Evolutionary conservation across 2,113 vertebrate species (phyloP).

Genomic region (Cervus canadensis): DNA sequence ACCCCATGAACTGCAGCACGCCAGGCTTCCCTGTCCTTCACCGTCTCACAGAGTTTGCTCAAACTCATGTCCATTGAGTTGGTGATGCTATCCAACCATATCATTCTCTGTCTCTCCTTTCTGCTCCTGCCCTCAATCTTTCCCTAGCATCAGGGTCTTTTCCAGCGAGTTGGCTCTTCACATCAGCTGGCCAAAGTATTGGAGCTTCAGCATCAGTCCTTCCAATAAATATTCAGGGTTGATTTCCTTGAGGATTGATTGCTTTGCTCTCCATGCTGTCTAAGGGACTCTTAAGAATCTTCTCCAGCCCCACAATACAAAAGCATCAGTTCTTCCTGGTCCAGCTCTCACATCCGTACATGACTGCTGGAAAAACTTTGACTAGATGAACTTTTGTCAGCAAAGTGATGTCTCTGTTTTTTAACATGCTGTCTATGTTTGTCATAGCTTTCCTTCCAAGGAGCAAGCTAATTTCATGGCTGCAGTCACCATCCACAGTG

Average conservation of each 20-base stretch:
- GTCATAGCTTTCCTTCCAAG: background rate
- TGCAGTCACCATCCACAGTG: background rate
- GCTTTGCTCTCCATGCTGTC: background rate
- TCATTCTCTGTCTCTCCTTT: background rate
- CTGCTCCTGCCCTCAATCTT: background rate
- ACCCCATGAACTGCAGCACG: background rate
- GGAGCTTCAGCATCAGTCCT: background rate
- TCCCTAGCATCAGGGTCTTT: background rate
- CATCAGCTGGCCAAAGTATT: background rate
- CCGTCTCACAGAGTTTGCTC: background rate
- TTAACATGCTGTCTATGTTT: background rate
- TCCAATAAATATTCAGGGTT: background rate
- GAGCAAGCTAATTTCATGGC: background rate
- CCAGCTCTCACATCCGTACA: background rate
- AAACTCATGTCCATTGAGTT: background rate
- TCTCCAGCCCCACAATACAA: background rate
- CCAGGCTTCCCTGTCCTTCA: background rate
- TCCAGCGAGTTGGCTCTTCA: background rate
- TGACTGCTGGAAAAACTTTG: background rate
- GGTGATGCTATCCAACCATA: background rate
- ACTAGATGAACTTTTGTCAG: background rate
- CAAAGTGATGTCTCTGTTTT: background rate
- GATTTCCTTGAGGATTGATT: background rate
- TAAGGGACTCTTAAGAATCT: background rate
- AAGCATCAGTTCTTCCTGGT: background rate